These are phyloP conservation scores for Malaclemys terrapin DNA, from an alignment of 2,113 vertebrate genomes.

Conservation along the genomic window DNA sequence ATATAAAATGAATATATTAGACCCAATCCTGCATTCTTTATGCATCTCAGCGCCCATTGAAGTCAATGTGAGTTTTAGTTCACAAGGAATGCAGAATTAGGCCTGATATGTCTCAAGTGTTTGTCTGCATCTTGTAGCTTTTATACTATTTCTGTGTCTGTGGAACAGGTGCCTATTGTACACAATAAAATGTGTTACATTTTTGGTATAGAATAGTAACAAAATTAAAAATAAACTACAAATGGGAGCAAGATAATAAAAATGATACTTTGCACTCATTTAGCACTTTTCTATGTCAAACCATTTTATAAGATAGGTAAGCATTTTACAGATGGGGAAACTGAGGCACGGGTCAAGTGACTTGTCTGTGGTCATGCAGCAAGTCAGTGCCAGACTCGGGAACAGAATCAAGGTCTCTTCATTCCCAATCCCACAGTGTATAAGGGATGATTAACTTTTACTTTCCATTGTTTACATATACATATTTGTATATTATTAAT, in stretches of 20 bases:
- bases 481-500: not conserved
- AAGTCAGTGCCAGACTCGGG: not conserved
- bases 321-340: not conserved
- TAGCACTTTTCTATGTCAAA: slow-evolving; percentile 2
- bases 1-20: not conserved
- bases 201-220: not conserved
- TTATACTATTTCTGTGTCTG: not conserved
- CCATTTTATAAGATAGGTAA: not conserved
- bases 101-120: not conserved
- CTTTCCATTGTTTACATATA: not conserved
- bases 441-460: not conserved
- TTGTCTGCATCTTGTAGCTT: not conserved
- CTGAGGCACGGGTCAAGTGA: not conserved
- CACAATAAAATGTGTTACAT: rapidly evolving
- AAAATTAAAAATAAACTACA: not conserved
- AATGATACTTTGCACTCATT: not conserved
- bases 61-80: not conserved
- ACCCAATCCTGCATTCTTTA: not conserved
- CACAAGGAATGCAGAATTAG: not conserved
- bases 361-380: not conserved
- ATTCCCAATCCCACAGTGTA: not conserved
- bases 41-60: rapidly evolving
- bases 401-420: not conserved
- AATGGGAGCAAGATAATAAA: not conserved
- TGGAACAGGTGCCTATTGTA: not conserved